These are phyloP conservation scores for Itoplectis maculator DNA, from an alignment of 2,888 invertebrate genomes.

Conservation along the genomic window DNA sequence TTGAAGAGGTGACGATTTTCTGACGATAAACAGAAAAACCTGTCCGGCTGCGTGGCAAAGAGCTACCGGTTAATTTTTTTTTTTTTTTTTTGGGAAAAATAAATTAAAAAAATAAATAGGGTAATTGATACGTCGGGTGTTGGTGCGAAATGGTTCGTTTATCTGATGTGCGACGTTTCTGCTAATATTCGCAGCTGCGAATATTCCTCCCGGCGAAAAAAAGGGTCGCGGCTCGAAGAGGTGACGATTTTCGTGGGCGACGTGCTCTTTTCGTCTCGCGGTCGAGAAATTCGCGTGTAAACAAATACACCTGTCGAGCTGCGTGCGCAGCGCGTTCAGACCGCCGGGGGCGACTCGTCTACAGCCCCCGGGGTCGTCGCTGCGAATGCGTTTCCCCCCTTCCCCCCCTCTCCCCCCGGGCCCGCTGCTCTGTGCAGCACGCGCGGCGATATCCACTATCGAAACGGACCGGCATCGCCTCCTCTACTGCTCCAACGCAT, in stretches of 20 bases:
- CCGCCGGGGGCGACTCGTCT: slow-evolving; percentile 52
- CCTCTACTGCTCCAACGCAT: slow-evolving; percentile 15
- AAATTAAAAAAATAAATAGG: not conserved
- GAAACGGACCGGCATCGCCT: slow-evolving; percentile 56
- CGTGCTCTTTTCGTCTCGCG: not conserved
- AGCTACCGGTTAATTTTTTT: not conserved
- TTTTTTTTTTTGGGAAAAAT: not conserved
- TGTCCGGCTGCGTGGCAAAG: slow-evolving; percentile 23
- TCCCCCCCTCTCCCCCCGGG: too few relatives aligned
- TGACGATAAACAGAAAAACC: slow-evolving; percentile 50
- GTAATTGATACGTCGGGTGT: not conserved
- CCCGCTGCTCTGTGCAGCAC: slow-evolving; percentile 28
- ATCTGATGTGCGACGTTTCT: too few relatives aligned
- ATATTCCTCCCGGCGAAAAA: too few relatives aligned
- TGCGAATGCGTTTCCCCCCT: slow-evolving; percentile 59
- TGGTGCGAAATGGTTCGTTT: too few relatives aligned
- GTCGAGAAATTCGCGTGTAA: slow-evolving; percentile 31
- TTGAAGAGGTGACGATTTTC: slow-evolving; percentile 19
- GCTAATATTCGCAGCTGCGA: too few relatives aligned
- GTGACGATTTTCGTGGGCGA: slow-evolving; percentile 21
- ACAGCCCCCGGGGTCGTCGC: slow-evolving; percentile 57
- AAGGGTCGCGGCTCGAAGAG: not conserved
- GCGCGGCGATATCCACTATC: slow-evolving; percentile 62
- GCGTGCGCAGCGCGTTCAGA: slow-evolving; percentile 11
- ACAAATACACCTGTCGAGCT: slow-evolving; percentile 54